phyloP scores from a whole-genome alignment of 2,888 invertebrate genomes.

The Coenonympha arcania region DNA sequence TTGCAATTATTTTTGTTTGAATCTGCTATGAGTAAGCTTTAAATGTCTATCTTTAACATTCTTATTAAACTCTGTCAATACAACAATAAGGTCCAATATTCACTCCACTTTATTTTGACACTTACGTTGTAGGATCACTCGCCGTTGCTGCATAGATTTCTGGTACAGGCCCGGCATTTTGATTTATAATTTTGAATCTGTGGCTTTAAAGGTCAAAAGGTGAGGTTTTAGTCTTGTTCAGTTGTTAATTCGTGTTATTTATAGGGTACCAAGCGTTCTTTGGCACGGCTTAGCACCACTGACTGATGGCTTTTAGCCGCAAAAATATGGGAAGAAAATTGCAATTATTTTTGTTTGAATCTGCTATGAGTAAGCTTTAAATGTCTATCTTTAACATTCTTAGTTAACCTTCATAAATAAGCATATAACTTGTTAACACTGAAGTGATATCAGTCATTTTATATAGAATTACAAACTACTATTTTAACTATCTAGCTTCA shows the following conservation, averaged over 20 bases:
- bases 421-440: too few species aligned
- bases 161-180: constrained; percentile 61
- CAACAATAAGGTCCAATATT: constrained; percentile 30
- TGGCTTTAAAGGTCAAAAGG: constrained; percentile 42
- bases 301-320: not conserved
- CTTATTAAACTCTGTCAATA: too few species aligned
- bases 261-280: not conserved
- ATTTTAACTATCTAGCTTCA: too few species aligned
- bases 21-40: too few species aligned
- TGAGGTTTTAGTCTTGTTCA: constrained; percentile 50
- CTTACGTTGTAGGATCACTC: constrained; percentile 60
- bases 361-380: too few species aligned
- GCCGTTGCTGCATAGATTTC: constrained; percentile 53
- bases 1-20: not conserved
- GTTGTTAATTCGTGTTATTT: constrained; percentile 22
- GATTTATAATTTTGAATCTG: constrained; percentile 28
- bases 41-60: too few species aligned
- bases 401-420: too few species aligned
- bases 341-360: not conserved
- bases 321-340: too few species aligned
- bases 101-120: constrained; percentile 24
- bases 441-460: too few species aligned
- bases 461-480: too few species aligned
- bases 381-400: too few species aligned
- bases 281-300: not conserved